Evolutionary conservation across 2,888 invertebrate species (phyloP).

Genomic region (Acanthosepion pharaonis): DNA sequence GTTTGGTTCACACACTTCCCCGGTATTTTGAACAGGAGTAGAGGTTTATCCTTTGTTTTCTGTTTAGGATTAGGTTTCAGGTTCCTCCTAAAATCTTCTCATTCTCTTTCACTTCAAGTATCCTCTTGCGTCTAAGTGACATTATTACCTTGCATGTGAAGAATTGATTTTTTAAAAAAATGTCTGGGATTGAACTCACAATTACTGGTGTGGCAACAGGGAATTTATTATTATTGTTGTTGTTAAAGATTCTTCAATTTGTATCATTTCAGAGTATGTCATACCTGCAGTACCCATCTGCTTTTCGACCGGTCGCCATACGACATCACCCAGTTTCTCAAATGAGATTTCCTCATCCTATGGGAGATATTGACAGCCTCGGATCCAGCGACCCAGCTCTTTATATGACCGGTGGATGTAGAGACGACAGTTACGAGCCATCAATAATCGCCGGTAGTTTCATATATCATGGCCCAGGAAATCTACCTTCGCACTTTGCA

Average conservation of each 20-base stretch:
- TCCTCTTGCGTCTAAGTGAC: too few species aligned
- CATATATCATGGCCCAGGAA: conserved; percentile 55
- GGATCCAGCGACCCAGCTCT: conserved; percentile 52
- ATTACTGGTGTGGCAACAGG: too few species aligned
- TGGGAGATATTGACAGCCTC: conserved; percentile 40
- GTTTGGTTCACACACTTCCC: too few species aligned
- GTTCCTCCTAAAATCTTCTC: too few species aligned
- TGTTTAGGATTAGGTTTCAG: too few species aligned
- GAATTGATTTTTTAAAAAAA: too few species aligned
- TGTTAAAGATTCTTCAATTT: background rate
- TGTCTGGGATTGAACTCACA: too few species aligned
- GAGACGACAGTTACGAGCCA: conserved; percentile 54
- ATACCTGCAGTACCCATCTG: background rate
- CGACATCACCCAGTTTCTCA: background rate
- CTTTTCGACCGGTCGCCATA: background rate
- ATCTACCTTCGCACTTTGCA: conserved; percentile 54
- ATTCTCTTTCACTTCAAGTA: too few species aligned
- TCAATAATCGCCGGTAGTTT: conserved; percentile 57
- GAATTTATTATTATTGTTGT: too few species aligned
- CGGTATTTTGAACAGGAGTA: too few species aligned
- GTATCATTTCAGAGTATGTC: background rate
- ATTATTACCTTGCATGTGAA: too few species aligned
- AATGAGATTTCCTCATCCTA: background rate
- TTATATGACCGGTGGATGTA: conserved; percentile 49
- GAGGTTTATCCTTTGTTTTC: too few species aligned